Evolutionary conservation across 2,113 vertebrate species (phyloP).

Genomic region (Plectropomus leopardus): DNA sequence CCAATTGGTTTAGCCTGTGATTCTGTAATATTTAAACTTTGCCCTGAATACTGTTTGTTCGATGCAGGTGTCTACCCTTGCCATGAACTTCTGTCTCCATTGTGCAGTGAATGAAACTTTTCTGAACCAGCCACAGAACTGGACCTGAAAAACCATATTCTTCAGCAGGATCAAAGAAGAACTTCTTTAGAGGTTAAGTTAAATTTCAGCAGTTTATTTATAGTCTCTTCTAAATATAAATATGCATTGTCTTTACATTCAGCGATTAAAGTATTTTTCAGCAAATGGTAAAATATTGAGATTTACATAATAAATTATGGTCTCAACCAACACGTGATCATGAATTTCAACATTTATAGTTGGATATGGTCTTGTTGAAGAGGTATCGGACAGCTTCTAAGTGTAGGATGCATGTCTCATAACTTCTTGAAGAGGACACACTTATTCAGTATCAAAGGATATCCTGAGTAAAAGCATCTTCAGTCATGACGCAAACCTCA

Average conservation of each 20-base stretch:
- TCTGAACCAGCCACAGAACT: no score
- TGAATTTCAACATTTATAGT: constrained; percentile 87
- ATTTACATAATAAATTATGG: constrained; percentile 95
- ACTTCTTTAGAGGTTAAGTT: not conserved
- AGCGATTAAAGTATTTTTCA: constrained; percentile 90
- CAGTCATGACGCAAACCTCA: constrained; percentile 69
- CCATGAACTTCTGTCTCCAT: no score
- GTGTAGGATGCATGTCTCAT: constrained; percentile 68
- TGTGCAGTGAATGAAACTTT: no score
- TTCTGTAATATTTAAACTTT: no score
- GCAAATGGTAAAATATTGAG: constrained; percentile 90
- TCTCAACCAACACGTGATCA: constrained; percentile 89
- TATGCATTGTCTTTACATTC: constrained; percentile 83
- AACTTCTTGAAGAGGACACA: constrained; percentile 63
- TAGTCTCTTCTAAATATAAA: constrained; percentile 81
- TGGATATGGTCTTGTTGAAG: constrained; percentile 86
- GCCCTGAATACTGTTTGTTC: no score
- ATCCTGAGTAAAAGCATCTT: constrained; percentile 81
- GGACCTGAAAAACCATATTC: no score
- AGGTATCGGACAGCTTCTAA: constrained; percentile 84
- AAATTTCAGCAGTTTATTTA: constrained; percentile 75
- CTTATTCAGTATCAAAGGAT: constrained; percentile 76
- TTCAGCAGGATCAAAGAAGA: not conserved
- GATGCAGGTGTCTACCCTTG: no score
- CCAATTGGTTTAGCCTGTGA: no score